Evolutionary conservation across 2,888 invertebrate species (phyloP).

Genomic region (Stramonita haemastoma): DNA sequence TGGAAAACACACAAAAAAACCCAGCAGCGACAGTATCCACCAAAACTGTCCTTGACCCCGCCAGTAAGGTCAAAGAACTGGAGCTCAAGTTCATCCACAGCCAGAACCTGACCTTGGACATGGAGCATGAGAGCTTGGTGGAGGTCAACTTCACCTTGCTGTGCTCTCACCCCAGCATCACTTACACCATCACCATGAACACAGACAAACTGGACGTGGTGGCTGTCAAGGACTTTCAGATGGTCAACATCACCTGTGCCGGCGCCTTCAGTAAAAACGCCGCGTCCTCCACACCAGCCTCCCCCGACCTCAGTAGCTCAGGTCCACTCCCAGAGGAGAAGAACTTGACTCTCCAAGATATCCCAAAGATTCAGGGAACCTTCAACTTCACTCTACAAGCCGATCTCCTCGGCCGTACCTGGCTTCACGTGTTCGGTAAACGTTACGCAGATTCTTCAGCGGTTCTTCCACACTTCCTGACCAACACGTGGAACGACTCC

Average conservation of each 20-base stretch:
- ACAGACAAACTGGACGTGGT: slow-evolving; percentile 29
- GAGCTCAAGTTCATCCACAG: not conserved
- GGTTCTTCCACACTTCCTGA: not conserved
- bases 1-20: not conserved
- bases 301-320: not conserved
- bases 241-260: slow-evolving; percentile 30
- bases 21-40: not conserved
- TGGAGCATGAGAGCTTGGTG: slow-evolving; percentile 3
- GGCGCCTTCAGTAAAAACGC: not conserved
- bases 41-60: not conserved
- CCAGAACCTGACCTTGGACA: not conserved
- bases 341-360: not conserved
- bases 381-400: slow-evolving; percentile 40
- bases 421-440: slow-evolving; percentile 28
- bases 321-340: too few relatives aligned
- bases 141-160: slow-evolving; percentile 22
- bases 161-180: slow-evolving; percentile 11
- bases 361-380: slow-evolving; percentile 17
- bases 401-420: slow-evolving; percentile 44
- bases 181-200: slow-evolving; percentile 12
- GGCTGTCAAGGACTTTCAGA: not conserved
- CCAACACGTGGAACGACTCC: not conserved
- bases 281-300: not conserved
- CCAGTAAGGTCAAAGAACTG: not conserved
- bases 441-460: not conserved